Evolutionary conservation across 2,888 invertebrate species (phyloP), one percentile per base, ranked within the genome.

Genomic region (Meta bourneti): DNA sequence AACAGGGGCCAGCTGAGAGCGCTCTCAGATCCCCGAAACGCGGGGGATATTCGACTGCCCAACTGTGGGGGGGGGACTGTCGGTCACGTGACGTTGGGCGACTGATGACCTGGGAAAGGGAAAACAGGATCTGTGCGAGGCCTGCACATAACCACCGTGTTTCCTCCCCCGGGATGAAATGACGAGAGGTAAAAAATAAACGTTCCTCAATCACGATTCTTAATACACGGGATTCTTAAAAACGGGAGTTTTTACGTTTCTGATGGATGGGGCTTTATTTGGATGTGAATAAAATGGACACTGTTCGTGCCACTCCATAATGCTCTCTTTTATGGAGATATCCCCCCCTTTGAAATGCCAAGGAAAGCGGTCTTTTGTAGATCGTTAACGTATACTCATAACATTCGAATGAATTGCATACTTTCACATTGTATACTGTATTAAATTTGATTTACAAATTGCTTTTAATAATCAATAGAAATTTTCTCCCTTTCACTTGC

Each of bases 1-100:
- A 91, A 91, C 91, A 83, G 91, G 89, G 83, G 79, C 82, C 87
- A 87, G 91, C 91, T 87, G 91, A 91, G 91, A 83, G 87, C 77
- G 87, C 91, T 91, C 91, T 91, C 91, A 87, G 87, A 82, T 87
- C 87, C n/a, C 72, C 61, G 70, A 74, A 81, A 72, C 54, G 48
- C 6, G 85, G 34, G 71, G 71, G 89, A 78, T 69, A 77, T 77
- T 90, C 85, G 81, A 81, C 81, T 82, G 81, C 75, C 89, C 89
- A 82, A 74, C 72, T 72, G 85, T 2, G 69, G 71, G 80, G 90
- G 84, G 77, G 82, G 19, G 34, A 78, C 77, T 71, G 89, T 85
- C 81, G 86, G 90, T 77, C 90, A 86, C 86, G 90, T 82, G 90
- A 86, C 81, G 86, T 77, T 86, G 85, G 86, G 82, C 86, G 90